A percentile compares a stretch with the other conserved stretches of the same genome.
phyloP scores from a whole-genome alignment of 2,797 vertebrate genomes.

The Spondyliosoma cantharus region DNA sequence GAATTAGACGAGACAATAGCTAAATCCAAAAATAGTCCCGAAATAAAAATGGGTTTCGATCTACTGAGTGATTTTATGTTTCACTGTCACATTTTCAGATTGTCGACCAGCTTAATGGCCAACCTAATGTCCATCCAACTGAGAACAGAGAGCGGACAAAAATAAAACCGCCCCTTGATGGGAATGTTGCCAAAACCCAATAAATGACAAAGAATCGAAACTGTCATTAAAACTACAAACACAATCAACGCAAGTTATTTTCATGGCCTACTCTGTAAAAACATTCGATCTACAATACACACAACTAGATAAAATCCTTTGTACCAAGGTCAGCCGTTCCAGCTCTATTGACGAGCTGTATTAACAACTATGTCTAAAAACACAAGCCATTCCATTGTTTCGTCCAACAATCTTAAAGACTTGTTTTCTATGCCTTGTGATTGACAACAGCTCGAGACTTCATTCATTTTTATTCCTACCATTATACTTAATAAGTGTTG shows the following conservation, averaged over 20 bases:
- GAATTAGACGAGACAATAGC: background rate
- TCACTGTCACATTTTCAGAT: slow-evolving; percentile 23
- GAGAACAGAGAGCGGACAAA: slow-evolving; percentile 15
- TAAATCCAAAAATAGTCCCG: slow-evolving; percentile 2
- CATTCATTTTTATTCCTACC: background rate
- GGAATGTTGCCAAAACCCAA: background rate
- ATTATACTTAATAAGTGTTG: background rate
- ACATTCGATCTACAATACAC: background rate
- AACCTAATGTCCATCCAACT: background rate
- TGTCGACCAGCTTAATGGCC: background rate
- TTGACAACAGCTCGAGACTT: background rate
- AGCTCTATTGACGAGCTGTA: background rate
- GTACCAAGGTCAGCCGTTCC: background rate
- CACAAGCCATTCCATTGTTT: no score
- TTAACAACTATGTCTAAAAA: background rate
- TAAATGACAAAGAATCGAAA: background rate
- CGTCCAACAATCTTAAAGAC: background rate
- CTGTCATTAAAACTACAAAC: background rate
- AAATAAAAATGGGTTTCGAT: slow-evolving; percentile 22
- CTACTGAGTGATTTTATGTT: slow-evolving; percentile 12
- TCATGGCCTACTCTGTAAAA: background rate
- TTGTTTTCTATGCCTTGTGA: background rate
- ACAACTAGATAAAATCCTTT: background rate
- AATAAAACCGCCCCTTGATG: slow-evolving; percentile 4
- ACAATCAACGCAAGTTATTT: background rate